Percentiles rank a stretch among this genome's conserved stretches.
Evolutionary conservation across 2,113 vertebrate species (phyloP).

Genomic region (Muntiacus reevesi): DNA sequence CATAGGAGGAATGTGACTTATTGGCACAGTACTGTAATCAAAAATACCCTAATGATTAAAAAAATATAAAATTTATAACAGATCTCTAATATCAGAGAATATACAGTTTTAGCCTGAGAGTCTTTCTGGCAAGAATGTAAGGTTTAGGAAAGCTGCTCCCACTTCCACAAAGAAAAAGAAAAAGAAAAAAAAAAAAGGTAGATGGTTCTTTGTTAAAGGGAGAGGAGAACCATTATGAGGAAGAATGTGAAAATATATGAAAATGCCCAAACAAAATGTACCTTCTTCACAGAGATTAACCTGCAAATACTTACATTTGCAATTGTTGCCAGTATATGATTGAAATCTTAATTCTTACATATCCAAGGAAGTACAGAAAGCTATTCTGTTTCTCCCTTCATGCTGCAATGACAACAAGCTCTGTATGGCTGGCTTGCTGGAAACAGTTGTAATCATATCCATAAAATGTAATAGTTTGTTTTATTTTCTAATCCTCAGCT

Average conservation of each 20-base stretch:
- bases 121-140: neutral
- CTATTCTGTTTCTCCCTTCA: neutral
- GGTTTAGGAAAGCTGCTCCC: neutral
- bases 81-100: neutral
- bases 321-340: neutral
- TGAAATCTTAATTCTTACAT: neutral
- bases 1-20: neutral
- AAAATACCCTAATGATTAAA: neutral
- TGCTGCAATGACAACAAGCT: neutral
- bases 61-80: neutral
- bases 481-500: neutral
- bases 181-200: neutral
- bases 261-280: neutral
- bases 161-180: neutral
- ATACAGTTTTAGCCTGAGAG: neutral
- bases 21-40: neutral
- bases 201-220: neutral
- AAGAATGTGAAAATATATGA: neutral
- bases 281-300: neutral
- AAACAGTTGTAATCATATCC: neutral
- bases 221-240: neutral
- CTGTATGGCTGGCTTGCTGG: neutral
- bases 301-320: neutral
- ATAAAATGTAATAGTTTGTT: neutral
- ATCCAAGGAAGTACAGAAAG: neutral